Evolutionary conservation across 1,140 invertebrate genomes (phyloP).

Genomic region (Mylabris phalerata): DNA sequence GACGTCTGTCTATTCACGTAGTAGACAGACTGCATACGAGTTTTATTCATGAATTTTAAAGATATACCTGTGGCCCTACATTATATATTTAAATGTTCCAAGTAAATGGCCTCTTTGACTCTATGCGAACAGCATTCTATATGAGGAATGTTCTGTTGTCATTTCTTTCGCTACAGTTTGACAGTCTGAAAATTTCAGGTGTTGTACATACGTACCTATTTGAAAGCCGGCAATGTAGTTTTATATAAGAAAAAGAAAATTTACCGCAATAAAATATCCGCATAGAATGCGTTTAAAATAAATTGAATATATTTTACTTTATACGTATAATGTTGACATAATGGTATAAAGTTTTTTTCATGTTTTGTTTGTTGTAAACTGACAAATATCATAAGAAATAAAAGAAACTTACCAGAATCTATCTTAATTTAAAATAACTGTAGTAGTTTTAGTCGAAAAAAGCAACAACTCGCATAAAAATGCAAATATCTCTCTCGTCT

Average conservation of each 20-base stretch:
- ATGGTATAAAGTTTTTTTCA: conserved; percentile 8
- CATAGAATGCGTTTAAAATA: conserved; percentile 8
- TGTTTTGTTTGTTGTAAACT: conserved; percentile 18
- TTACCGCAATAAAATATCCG: conserved; percentile 5
- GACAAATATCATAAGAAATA: conserved; percentile 22
- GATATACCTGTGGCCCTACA: conserved; percentile 28
- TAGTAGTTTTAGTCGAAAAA: conserved; percentile 27
- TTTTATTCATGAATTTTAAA: conserved; percentile 33
- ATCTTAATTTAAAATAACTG: conserved; percentile 30
- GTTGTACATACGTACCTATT: not conserved
- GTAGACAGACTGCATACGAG: conserved; percentile 26
- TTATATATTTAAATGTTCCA: conserved; percentile 33
- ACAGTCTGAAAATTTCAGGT: too few species aligned
- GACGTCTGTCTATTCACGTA: conserved; percentile 14
- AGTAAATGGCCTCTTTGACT: conserved; percentile 15
- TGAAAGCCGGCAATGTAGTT: too few species aligned
- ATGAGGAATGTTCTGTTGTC: conserved; percentile 11
- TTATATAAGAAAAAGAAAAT: too few species aligned
- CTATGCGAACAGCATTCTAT: conserved; percentile 11
- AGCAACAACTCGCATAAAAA: conserved; percentile 32
- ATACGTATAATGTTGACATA: conserved; percentile 2
- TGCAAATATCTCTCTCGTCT: conserved; percentile 23
- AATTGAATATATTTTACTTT: conserved; percentile 5
- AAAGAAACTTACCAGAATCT: conserved; percentile 26
- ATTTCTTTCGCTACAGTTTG: too few species aligned